Percentiles rank a stretch among this genome's conserved stretches.
These are phyloP conservation scores for Capricornis sumatraensis DNA, from an alignment of 2,113 vertebrate genomes.

Conservation along the genomic window DNA sequence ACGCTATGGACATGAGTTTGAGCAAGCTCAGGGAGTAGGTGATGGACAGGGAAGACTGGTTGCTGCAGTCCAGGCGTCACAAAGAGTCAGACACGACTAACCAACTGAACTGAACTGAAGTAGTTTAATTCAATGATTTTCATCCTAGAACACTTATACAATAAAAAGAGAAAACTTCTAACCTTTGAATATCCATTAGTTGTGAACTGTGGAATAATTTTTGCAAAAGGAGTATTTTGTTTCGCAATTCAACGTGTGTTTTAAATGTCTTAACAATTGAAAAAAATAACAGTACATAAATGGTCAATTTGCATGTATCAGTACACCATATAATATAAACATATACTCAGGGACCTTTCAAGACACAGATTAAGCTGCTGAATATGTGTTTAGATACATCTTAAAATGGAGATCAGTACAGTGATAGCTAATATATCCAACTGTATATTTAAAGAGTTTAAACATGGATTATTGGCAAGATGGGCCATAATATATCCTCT, in stretches of 20 bases:
- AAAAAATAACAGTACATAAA: neutral
- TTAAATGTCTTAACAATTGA: neutral
- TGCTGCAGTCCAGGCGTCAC: neutral
- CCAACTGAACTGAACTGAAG: neutral
- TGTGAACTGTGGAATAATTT: neutral
- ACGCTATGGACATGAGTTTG: neutral
- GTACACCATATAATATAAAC: neutral
- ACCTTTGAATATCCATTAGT: neutral
- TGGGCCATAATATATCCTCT: constrained; percentile 8
- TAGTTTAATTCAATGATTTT: neutral
- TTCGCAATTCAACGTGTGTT: neutral
- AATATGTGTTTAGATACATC: constrained; percentile 2
- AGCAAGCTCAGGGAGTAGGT: neutral
- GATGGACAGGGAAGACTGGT: neutral
- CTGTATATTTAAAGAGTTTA: neutral
- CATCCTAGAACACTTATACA: neutral
- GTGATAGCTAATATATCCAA: neutral
- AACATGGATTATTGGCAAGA: constrained; percentile 27
- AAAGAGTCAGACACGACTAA: accelerated
- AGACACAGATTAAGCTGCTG: neutral
- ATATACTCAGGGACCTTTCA: neutral
- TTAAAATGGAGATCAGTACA: constrained; percentile 36
- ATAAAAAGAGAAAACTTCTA: neutral
- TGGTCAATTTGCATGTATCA: neutral
- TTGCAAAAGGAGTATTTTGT: neutral